Conservation (phyloP, 2,888 invertebrate genomes). For the Lysandra bellargus region DNA sequence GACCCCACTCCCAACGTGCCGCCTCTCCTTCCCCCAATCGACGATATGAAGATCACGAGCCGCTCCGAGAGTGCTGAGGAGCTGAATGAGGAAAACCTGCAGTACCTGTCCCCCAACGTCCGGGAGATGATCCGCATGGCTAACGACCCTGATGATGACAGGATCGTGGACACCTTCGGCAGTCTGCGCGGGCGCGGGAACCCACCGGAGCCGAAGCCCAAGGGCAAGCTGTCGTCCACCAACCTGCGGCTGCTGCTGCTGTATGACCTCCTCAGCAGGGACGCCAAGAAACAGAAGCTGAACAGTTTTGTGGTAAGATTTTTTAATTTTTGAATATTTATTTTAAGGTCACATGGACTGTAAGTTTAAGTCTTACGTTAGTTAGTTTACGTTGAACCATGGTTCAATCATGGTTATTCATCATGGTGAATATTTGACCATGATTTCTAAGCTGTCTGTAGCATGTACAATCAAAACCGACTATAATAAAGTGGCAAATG, state of each 20-base stretch:
- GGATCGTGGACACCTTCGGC: conserved; percentile 65
- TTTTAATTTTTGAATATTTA: not conserved
- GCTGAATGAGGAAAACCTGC: conserved; percentile 65
- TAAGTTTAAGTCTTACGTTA: too few species aligned
- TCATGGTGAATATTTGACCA: too few species aligned
- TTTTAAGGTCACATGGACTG: too few species aligned
- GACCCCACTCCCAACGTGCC: conserved; percentile 57
- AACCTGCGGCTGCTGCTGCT: conserved; percentile 81
- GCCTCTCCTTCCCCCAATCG: conserved; percentile 60
- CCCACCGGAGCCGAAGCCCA: conserved; percentile 60
- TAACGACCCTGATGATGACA: conserved; percentile 59
- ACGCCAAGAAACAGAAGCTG: conserved; percentile 82
- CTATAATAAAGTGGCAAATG: too few species aligned
- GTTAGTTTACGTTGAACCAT: too few species aligned
- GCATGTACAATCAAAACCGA: too few species aligned
- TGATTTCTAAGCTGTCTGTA: too few species aligned
- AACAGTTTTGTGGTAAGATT: conserved; percentile 81
- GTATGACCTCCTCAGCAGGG: conserved; percentile 84
- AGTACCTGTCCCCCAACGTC: conserved; percentile 67
- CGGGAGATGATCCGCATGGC: conserved; percentile 70
- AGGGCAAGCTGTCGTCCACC: conserved; percentile 79
- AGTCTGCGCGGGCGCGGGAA: conserved; percentile 58
- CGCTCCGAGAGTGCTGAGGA: conserved; percentile 60
- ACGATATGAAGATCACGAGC: conserved; percentile 53
- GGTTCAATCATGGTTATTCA: too few species aligned